phyloP scores from a whole-genome alignment of 2,113 vertebrate species.

The Ceratotherium simum region DNA sequence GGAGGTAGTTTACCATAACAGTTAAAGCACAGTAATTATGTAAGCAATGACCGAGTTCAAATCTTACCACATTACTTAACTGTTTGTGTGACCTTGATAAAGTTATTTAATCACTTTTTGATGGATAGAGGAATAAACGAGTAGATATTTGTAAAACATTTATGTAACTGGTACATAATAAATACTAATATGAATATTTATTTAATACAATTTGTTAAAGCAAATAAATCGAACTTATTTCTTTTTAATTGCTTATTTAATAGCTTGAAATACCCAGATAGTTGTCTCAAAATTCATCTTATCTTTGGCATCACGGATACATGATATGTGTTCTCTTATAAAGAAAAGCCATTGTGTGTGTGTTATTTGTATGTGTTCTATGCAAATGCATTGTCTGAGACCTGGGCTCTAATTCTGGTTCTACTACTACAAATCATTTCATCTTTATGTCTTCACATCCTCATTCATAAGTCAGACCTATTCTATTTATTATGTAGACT shows the following conservation, averaged over 20 bases:
- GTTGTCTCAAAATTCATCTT: background rate
- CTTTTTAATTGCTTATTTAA: background rate
- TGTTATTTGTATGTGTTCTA: background rate
- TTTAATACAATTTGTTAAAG: background rate
- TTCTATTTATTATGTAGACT: background rate
- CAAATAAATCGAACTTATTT: background rate
- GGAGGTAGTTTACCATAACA: background rate
- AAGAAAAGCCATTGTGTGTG: background rate
- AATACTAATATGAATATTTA: too few relatives aligned
- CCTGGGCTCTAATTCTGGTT: background rate
- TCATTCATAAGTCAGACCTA: background rate
- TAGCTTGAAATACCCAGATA: background rate
- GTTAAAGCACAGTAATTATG: background rate
- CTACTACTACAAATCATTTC: background rate
- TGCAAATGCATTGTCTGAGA: background rate
- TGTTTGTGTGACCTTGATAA: background rate
- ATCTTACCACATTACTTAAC: background rate
- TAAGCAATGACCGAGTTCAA: background rate
- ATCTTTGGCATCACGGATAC: background rate
- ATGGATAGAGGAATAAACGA: background rate
- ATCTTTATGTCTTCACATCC: background rate
- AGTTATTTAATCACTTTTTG: background rate
- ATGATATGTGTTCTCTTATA: background rate
- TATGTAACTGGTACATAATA: background rate
- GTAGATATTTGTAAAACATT: background rate